Evolutionary conservation across 2,113 vertebrate species (phyloP).

Genomic region (Pogonocichla stellata): DNA sequence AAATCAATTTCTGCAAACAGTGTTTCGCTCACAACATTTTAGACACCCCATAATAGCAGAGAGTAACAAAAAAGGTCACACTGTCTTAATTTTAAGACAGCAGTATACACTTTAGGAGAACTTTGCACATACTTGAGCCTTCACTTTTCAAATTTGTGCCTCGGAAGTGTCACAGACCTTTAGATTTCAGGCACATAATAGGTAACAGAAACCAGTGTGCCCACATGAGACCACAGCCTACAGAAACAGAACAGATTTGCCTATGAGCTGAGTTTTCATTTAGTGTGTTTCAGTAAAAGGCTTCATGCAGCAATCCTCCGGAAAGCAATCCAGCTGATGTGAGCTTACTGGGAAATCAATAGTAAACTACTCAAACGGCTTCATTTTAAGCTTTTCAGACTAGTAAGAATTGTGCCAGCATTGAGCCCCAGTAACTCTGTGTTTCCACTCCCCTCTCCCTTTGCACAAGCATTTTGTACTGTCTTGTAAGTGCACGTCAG

Average conservation of each 20-base stretch:
- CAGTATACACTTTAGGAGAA: neutral
- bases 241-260: neutral
- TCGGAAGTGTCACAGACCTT: neutral
- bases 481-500: neutral
- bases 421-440: neutral
- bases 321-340: neutral
- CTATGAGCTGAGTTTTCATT: neutral
- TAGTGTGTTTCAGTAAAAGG: neutral
- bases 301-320: neutral
- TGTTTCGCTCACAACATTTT: neutral
- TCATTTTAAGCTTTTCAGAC: neutral
- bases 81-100: neutral
- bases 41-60: neutral
- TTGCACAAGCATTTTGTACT: neutral
- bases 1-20: slow-evolving; percentile 1
- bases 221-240: neutral
- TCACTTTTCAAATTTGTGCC: neutral
- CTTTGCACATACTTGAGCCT: neutral
- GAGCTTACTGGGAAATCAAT: neutral
- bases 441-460: neutral
- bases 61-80: neutral
- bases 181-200: neutral
- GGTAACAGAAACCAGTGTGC: neutral
- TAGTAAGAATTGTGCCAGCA: fast-evolving
- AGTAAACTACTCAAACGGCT: neutral